Base-by-base conservation (phyloP, 2,113 vertebrate genomes). In the Rhynchopsitta pachyrhyncha region DNA sequence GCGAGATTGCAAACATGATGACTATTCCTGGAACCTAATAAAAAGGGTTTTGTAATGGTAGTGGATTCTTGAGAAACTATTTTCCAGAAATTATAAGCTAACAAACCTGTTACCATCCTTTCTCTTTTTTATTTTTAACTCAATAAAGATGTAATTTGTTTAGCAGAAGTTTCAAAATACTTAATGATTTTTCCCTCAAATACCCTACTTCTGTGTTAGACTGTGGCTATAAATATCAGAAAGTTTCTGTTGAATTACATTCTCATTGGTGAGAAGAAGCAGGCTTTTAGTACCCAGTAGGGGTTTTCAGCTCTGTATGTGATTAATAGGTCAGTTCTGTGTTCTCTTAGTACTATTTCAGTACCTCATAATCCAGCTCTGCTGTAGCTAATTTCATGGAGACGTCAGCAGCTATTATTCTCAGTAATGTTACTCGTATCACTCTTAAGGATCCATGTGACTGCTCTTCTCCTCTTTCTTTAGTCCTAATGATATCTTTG, bases 301-400 rank as follows among this genome's bases (percentile, higher is more conserved):
- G 55, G 37, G 50, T 74, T 92, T 95, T 88, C 73, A 80, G 85
- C 46, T 77, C 75, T 44, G 0, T 64, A 10, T 77, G 66, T 93
- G 91, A 70, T 83, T 89, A 95, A 93, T 90, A 93, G 96, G 93
- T 95, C 90, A 67, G 59, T 87, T 96, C 89, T 95, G 75, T 81
- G 90, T 95, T 96, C 86, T 88, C 82, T 90, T 78, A 76, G 50
- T 90, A 75, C 78, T 92, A 90, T 95, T 96, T 96, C 92, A 70
- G 76, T 96, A 66, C 66, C 90, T 69, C 86, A 53, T 95, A 86
- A 92, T 50, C 90, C 77, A 92, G 41, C 93, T 94, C 75, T 94
- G 76, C 70, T 96, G 89, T 62, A 92, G 85, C 85, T 92, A 77
- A 87, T 86, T 82, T 90, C 68, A 91, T 71, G 73, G 83, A 95